Evolutionary conservation across 2,888 invertebrate genomes (phyloP), one percentile per base, ranked within the genome.

Genomic region (Agonopterix heracliana): DNA sequence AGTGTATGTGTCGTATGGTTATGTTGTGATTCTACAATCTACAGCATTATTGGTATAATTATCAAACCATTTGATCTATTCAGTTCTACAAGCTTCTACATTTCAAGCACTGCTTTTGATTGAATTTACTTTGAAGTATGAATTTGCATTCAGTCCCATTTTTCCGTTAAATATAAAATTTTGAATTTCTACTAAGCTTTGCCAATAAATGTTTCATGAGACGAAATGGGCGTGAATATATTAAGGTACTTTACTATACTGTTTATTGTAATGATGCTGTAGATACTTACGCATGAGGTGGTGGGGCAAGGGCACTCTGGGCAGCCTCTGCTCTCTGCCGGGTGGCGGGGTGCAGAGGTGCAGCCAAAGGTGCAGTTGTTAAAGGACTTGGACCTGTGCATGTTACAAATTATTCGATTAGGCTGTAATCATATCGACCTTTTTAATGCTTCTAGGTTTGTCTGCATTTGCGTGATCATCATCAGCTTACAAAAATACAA

Each of bases 231-330:
- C 54, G 66, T 86, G 85, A 78, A 56, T 44, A 47, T 50, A 48
- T 47, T 12, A 38, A 9, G 10, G 10, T 34, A 34, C 10, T 44
- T 9, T 34, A 14, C 4, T 13, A 26, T 26, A 26, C 26, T 26
- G 26, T 26, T 26, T 26, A 7, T 26, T 7, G 7, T 26, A 26
- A 5, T 17, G 5, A 10, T 38, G 10, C 9, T 38, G 38, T 38
- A 9, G 45, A 43, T 70, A 83, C 84, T 84, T 74, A 87, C 88
- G 84, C 81, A 53, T 88, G 87, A 44, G 81, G 82, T 1, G 88
- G 89, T 2, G 89, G 89, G 5, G 89, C 87, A 44, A 88, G 68
- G 0, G 84, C 87, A 8, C 85, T 84, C 12, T 79, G 69, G 0
- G 84, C 87, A 2, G 86, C 84, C 26, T 79, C 76, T 52, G 87